These are phyloP conservation scores for Hybognathus amarus DNA, from an alignment of 2,797 vertebrate genomes.

Conservation along the genomic window DNA sequence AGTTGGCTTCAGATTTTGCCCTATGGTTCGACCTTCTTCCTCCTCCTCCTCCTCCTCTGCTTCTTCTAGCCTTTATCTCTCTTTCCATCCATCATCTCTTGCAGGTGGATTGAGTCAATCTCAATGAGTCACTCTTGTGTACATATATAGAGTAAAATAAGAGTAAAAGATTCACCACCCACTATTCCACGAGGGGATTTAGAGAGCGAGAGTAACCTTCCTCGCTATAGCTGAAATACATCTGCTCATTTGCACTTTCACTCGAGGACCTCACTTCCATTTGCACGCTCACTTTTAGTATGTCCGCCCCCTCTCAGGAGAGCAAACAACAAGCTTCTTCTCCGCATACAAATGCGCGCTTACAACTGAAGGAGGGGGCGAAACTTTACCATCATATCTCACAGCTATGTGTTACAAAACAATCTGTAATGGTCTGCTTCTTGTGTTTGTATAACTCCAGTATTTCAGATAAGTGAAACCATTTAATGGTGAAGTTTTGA, in stretches of 20 bases:
- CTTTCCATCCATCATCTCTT: constrained; percentile 25
- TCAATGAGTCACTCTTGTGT: constrained; percentile 59
- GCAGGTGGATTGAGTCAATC: constrained; percentile 62
- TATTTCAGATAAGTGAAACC: constrained; percentile 7
- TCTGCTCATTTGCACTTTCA: constrained; percentile 47
- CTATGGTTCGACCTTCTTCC: constrained; percentile 26
- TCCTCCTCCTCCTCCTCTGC: neutral
- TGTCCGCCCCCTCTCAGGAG: constrained; percentile 10
- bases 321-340: neutral
- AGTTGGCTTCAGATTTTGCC: constrained; percentile 10
- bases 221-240: constrained; percentile 35
- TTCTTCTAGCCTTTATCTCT: constrained; percentile 10
- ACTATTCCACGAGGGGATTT: constrained; percentile 41
- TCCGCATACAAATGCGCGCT: neutral
- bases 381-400: neutral
- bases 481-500: constrained; percentile 14
- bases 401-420: constrained; percentile 3
- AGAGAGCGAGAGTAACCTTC: constrained; percentile 5
- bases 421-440: neutral
- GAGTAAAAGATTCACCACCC: constrained; percentile 50
- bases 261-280: neutral
- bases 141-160: constrained; percentile 44
- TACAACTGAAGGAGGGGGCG: neutral
- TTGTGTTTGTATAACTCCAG: neutral
- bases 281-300: constrained; percentile 22